phyloP scores from a whole-genome alignment of 2,888 invertebrate genomes.

The Anaspis maculata region DNA sequence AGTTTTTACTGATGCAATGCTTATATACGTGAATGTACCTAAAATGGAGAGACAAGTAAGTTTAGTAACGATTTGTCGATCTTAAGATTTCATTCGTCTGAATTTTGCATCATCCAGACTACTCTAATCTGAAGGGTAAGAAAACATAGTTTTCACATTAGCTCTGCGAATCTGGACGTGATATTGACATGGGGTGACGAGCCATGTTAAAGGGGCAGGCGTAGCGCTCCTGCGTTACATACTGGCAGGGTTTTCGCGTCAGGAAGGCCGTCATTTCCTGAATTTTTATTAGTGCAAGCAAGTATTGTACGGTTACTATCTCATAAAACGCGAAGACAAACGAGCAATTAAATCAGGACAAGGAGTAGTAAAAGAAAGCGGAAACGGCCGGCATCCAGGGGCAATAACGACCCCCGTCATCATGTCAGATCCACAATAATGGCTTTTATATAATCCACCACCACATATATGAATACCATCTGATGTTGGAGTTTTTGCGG shows the following conservation, averaged over 20 bases:
- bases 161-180: too few species aligned
- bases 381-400: conserved; percentile 22
- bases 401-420: conserved; percentile 26
- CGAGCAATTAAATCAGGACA: conserved; percentile 38
- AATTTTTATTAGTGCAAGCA: conserved; percentile 21
- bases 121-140: too few species aligned
- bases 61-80: too few species aligned
- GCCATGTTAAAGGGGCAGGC: too few species aligned
- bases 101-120: too few species aligned
- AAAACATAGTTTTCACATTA: too few species aligned
- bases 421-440: conserved; percentile 31
- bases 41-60: too few species aligned
- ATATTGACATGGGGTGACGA: too few species aligned
- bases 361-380: conserved; percentile 30
- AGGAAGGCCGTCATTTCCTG: conserved; percentile 13
- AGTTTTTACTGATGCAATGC: too few species aligned
- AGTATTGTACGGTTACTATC: conserved; percentile 14
- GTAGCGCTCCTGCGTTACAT: too few species aligned
- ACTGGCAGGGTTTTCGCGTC: conserved; percentile 5
- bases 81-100: too few species aligned
- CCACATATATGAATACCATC: conserved; percentile 24
- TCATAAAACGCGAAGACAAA: conserved; percentile 34
- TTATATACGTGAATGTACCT: too few species aligned
- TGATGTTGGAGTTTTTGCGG: conserved; percentile 22
- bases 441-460: conserved; percentile 28